Percentiles rank a stretch among this genome's conserved stretches.
These are phyloP conservation scores for Acleris sparsana DNA, from an alignment of 2,888 invertebrate genomes.

Conservation along the genomic window DNA sequence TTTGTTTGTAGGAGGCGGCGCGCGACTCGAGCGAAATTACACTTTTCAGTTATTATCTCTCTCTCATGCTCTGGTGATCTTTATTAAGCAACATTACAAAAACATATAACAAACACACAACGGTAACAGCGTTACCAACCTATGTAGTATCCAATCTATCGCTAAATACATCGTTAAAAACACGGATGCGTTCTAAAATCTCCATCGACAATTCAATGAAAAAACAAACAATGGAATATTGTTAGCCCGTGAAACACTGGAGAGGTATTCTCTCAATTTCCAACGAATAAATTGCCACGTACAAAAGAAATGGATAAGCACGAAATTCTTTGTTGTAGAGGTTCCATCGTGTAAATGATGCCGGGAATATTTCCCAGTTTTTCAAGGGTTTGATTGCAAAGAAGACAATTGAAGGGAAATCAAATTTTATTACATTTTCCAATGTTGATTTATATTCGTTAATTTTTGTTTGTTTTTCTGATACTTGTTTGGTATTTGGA, in stretches of 20 bases:
- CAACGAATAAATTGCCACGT: conserved; percentile 35
- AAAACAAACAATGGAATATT: conserved; percentile 33
- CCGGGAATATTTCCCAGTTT: conserved; percentile 26
- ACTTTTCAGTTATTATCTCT: no score
- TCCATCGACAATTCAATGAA: conserved; percentile 20
- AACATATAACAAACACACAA: no score
- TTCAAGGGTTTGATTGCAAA: conserved; percentile 11
- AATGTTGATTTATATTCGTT: neutral
- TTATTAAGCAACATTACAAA: no score
- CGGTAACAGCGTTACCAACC: no score
- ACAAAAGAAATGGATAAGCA: conserved; percentile 36
- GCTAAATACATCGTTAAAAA: neutral
- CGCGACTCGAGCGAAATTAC: no score
- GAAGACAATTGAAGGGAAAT: conserved; percentile 15
- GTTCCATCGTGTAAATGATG: conserved; percentile 32
- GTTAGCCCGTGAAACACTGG: conserved; percentile 28
- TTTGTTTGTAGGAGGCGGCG: no score
- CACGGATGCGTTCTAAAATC: conserved; percentile 6
- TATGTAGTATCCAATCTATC: no score
- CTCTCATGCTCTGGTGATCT: no score
- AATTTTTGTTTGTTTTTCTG: no score
- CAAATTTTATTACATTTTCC: neutral
- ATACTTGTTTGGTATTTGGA: no score
- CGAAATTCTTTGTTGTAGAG: conserved; percentile 33
- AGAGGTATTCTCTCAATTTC: conserved; percentile 35